Evolutionary conservation across 2,113 vertebrate species (phyloP).

Genomic region (Strix aluco): DNA sequence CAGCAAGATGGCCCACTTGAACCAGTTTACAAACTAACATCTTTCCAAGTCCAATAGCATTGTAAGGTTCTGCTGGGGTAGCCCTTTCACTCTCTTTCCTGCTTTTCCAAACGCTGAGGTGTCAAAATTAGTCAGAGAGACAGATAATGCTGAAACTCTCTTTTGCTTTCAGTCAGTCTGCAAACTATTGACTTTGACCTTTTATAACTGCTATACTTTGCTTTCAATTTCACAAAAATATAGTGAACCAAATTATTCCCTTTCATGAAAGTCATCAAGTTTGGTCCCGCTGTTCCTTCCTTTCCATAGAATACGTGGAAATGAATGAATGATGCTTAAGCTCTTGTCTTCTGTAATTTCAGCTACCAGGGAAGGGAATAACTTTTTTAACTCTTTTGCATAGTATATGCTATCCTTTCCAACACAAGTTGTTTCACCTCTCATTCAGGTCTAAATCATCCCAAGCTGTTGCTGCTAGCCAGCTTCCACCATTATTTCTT

Average conservation of each 20-base stretch:
- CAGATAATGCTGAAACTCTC: neutral
- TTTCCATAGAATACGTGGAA: neutral
- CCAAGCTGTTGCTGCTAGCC: neutral
- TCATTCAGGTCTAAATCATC: neutral
- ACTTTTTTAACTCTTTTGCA: neutral
- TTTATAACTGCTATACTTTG: neutral
- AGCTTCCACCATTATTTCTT: neutral
- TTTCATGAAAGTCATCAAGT: neutral
- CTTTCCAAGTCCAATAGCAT: neutral
- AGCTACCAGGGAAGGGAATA: neutral
- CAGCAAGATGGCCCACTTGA: neutral
- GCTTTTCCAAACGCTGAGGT: neutral
- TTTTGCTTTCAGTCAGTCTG: neutral
- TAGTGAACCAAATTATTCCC: neutral
- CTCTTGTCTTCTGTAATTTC: neutral
- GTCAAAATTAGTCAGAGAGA: neutral
- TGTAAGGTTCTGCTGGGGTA: neutral
- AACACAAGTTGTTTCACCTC: neutral
- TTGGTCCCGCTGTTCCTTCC: neutral
- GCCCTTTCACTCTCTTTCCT: neutral
- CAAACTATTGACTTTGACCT: neutral
- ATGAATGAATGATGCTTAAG: neutral
- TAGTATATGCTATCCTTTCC: neutral
- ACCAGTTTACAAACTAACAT: neutral
- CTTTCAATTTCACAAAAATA: neutral